Conservation (phyloP, 35 echinoderm and acorn worm species). For the Heliocidaris tuberculata region DNA sequence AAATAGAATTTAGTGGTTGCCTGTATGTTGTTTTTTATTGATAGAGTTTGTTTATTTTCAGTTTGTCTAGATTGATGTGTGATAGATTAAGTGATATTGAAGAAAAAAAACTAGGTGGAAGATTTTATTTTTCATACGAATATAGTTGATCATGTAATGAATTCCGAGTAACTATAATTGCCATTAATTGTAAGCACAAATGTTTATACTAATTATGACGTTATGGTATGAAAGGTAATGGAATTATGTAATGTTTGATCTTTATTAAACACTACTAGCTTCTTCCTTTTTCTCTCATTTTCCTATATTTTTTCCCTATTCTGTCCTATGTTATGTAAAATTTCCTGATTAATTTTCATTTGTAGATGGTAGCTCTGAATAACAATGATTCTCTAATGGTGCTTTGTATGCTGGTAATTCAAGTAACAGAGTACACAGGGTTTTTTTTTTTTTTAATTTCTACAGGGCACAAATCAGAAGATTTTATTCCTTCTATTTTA, state of each 20-base stretch:
- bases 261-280: no score
- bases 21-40: background rate
- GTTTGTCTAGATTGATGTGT: background rate
- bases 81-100: background rate
- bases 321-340: background rate
- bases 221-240: no score
- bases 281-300: no score
- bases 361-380: background rate
- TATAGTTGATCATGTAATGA: background rate
- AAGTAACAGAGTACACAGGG: background rate
- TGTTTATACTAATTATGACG: no score
- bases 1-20: background rate
- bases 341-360: background rate
- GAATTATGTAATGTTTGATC: no score
- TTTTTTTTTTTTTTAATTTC: no score
- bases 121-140: background rate
- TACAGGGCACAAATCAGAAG: background rate
- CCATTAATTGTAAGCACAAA: no score
- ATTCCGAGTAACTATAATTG: no score
- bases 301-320: no score
- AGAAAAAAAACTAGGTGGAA: background rate
- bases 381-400: background rate
- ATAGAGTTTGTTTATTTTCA: background rate
- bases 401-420: background rate
- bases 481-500: background rate